Percentiles rank a stretch among this genome's conserved stretches.
Conservation (phyloP, 2,113 vertebrate species). For the Capra hircus region DNA sequence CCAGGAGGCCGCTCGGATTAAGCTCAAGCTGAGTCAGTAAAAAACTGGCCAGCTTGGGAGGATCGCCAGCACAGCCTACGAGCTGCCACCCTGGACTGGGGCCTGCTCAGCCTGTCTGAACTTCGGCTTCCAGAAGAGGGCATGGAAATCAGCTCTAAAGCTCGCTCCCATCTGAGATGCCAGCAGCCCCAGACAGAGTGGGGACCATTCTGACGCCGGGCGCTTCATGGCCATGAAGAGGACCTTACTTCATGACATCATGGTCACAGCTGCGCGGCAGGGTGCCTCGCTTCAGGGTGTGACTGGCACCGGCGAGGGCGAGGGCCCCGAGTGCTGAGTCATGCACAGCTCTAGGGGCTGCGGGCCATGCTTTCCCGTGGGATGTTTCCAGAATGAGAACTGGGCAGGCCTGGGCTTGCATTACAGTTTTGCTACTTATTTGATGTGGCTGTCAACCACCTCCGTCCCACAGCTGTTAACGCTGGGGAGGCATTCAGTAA, state of each 20-base stretch:
- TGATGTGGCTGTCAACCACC: background rate
- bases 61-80: background rate
- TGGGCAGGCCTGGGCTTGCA: background rate
- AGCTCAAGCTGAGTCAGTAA: conserved; percentile 39
- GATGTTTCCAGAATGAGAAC: background rate
- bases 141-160: background rate
- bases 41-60: background rate
- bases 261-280: background rate
- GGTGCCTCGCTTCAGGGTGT: background rate
- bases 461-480: background rate
- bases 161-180: background rate
- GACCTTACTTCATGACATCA: background rate
- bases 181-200: background rate
- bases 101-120: background rate
- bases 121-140: conserved; percentile 20
- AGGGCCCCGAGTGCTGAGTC: background rate
- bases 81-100: conserved; percentile 2
- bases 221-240: background rate
- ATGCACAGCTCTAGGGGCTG: background rate
- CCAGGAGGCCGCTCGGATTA: background rate
- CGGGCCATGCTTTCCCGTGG: background rate
- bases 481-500: background rate
- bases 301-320: background rate
- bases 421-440: background rate
- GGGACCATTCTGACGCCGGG: background rate